Evolutionary conservation across 2,888 invertebrate species (phyloP), one percentile per base, ranked within the genome.

Genomic region (Ennomos quercinarius): DNA sequence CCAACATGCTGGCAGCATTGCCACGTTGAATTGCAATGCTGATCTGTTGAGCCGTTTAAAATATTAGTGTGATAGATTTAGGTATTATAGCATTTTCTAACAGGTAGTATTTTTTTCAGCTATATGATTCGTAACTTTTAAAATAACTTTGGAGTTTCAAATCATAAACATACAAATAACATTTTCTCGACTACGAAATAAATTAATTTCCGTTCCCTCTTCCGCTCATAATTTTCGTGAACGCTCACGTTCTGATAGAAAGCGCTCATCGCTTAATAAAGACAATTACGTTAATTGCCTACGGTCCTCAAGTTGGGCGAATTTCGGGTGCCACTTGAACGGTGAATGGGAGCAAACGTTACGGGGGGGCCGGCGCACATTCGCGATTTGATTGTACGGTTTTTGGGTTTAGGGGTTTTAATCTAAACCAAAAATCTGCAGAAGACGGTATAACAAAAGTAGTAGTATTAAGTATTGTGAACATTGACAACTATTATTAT

Each of bases 241-340:
- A 77, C 80, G 78, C 78, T 78, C 72, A 71, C 80, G 77, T 78
- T 80, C 77, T 82, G 78, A 82, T 80, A 76, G 62, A 77, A 78
- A 80, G 77, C 80, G 74, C 71, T 82, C 78, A 77, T 77, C 76
- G 76, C 76, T 78, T 82, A 82, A 83, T 84, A 80, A 82, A 80
- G 80, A 80, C 82, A 84, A 87, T 87, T 86, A 83, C 72, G 64
- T 70, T 81, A 88, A 87, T 86, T 85, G 80, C 77, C 73, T 63
- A 57, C 62, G 76, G 75, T 74, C 74, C 74, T 78, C 74, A 78
- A 78, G 73, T 77, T 70, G 72, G 75, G 77, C 73, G 79, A 74
- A 75, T 77, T 81, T 78, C 76, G 76, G 77, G 74, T 70, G 77
- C 76, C 83, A 80, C 83, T 80, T 80, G 72, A 73, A 72, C 69